phyloP scores from a whole-genome alignment of 2,113 vertebrate genomes.

The Xyliphius kryptos region DNA sequence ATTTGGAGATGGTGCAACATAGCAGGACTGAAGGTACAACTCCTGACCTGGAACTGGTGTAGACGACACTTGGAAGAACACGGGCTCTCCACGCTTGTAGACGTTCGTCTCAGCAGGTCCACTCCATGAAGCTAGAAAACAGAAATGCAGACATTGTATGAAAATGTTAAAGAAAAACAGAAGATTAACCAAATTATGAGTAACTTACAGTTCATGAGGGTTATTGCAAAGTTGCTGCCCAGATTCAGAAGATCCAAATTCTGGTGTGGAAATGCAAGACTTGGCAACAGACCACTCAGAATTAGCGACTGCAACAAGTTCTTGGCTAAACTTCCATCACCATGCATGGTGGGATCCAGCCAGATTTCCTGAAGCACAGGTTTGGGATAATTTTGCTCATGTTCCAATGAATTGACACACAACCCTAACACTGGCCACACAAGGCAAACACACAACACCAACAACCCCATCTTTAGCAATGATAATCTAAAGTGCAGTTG shows the following conservation, averaged over 20 bases:
- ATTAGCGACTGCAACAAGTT: not conserved
- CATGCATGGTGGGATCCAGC: not conserved
- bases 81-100: conserved; percentile 45
- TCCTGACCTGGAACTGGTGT: conserved; percentile 31
- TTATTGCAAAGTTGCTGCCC: conserved; percentile 34
- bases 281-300: not conserved
- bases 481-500: not conserved
- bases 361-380: not conserved
- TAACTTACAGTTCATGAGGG: conserved; percentile 52
- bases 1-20: conserved; percentile 41
- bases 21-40: conserved; percentile 57
- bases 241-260: not conserved
- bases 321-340: not conserved
- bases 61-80: conserved; percentile 52
- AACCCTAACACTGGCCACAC: not conserved
- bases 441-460: not conserved
- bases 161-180: not conserved
- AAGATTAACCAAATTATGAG: not conserved
- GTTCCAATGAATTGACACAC: not conserved
- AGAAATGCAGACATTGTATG: not conserved
- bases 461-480: not conserved
- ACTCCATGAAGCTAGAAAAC: conserved; percentile 49
- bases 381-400: not conserved
- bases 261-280: not conserved
- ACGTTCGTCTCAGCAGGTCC: conserved; percentile 31